Evolutionary conservation across 2,797 vertebrate species (phyloP), one percentile per base, ranked within the genome.

Genomic region (Bovichtus diacanthus): DNA sequence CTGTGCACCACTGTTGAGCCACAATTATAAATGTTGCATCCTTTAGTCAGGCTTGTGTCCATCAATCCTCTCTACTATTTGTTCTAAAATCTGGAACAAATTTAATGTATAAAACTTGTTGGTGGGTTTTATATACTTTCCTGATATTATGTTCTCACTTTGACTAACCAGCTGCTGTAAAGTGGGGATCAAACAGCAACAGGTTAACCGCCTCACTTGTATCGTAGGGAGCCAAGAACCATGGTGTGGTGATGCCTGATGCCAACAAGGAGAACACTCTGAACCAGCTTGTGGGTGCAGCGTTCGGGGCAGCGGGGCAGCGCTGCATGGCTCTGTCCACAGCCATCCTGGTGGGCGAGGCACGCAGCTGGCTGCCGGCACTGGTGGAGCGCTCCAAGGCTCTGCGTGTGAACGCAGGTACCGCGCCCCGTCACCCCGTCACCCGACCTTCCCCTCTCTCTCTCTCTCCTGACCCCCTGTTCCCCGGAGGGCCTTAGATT

Each of bases 241-340:
- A 99, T 55, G 98, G 98, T 66, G 98, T 99, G 79, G 96, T 99
- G 87, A 99, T 99, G 98, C 97, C 97, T 2, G 98, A 99, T 92
- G 98, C 98, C 90, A 99, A 98, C 91, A 99, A 98, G 87, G 97
- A 99, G 94, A 99, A 97, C 92, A 98, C 98, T 5, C 92, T 99
- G 86, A 99, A 99, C 93, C 98, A 99, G 93, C 93, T 99, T 68
- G 97, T 98, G 78, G 98, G 97, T 18, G 98, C 98, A 51, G 98
- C 97, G 25, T 99, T 99, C 49, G 97, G 98, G 84, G 97, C 98
- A 59, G 98, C 97, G 9, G 98, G 98, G 55, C 98, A 99, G 76
- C 96, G 98, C 69, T 99, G 98, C 86, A 99, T 99, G 98, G 97
- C 98, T 25, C 94, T 99, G 41, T 99, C 97, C 78, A 97, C 98